Percentiles rank a stretch among this genome's conserved stretches.
These are phyloP conservation scores for Mus minutoides DNA, from an alignment of 2,797 vertebrate genomes.

Conservation along the genomic window DNA sequence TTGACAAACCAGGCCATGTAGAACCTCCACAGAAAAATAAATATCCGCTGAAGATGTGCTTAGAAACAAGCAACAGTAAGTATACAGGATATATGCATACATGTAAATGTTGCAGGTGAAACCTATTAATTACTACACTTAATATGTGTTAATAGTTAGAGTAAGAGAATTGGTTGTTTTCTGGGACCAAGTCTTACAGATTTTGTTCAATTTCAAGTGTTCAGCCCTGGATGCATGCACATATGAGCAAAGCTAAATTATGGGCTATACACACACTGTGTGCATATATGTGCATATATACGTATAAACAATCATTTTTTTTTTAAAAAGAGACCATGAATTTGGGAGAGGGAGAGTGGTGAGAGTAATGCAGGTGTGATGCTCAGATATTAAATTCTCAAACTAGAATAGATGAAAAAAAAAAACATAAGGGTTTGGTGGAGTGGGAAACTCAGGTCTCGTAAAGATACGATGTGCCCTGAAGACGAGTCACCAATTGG, in stretches of 20 bases:
- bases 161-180: background rate
- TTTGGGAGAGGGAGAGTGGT: background rate
- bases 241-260: background rate
- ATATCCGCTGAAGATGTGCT: slow-evolving; percentile 8
- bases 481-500: slow-evolving; percentile 14
- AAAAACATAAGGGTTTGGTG: background rate
- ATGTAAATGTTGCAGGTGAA: background rate
- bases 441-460: background rate
- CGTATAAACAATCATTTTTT: background rate
- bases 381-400: background rate
- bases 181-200: background rate
- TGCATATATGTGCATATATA: background rate
- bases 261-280: background rate
- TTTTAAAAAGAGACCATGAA: background rate
- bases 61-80: slow-evolving; percentile 28
- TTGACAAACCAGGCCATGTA: slow-evolving; percentile 20
- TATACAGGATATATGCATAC: background rate
- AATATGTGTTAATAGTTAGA: background rate
- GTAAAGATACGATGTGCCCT: background rate
- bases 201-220: background rate
- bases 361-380: background rate
- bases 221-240: background rate
- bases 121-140: background rate
- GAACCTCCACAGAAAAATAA: background rate
- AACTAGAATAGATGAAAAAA: background rate